Evolutionary conservation across 2,888 invertebrate species (phyloP).

Genomic region (Pyrocoelia pectoralis): DNA sequence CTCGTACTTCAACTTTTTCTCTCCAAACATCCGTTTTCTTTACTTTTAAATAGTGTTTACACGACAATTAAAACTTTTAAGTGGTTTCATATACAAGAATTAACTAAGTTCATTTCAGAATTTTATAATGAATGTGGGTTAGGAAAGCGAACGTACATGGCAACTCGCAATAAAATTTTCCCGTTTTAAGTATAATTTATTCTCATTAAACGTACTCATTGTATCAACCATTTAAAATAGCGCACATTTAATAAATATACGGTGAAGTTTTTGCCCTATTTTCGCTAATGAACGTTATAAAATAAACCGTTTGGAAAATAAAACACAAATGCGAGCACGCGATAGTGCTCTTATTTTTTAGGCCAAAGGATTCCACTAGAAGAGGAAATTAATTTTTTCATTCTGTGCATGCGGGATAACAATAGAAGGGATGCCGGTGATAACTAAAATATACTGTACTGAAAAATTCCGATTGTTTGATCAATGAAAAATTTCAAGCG

Average conservation of each 20-base stretch:
- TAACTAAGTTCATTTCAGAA: conserved; percentile 1
- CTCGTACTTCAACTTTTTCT: neutral
- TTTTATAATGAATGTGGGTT: neutral
- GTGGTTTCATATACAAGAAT: neutral
- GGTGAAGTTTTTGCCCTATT: neutral
- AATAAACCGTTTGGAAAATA: no score
- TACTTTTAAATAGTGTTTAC: neutral
- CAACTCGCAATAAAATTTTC: neutral
- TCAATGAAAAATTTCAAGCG: no score
- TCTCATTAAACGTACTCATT: neutral
- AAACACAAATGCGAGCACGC: no score
- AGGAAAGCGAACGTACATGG: neutral
- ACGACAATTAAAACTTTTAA: conserved; percentile 1
- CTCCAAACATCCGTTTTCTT: neutral
- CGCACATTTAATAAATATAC: neutral
- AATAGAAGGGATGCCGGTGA: no score
- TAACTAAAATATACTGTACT: no score
- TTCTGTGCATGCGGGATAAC: no score
- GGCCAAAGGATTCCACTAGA: no score
- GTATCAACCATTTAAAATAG: neutral
- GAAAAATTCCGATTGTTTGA: no score
- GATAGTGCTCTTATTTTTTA: no score
- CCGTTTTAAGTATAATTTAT: neutral
- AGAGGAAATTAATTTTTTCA: no score
- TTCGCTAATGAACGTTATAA: no score